Percentiles rank a stretch among this genome's conserved stretches.
phyloP scores from a whole-genome alignment of 2,797 vertebrate genomes.

The Triplophysa yarkandensis region DNA sequence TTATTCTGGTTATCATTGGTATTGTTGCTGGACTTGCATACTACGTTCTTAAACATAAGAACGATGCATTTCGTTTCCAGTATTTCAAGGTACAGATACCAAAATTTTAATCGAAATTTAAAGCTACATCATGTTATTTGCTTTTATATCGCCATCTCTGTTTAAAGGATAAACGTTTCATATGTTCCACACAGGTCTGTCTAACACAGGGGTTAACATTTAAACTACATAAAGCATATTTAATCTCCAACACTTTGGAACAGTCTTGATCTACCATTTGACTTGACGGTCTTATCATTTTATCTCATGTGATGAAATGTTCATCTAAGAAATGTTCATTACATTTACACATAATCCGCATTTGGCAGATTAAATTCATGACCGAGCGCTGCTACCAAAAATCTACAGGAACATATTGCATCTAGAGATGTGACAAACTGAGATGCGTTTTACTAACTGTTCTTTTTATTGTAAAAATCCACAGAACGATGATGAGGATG shows the following conservation, averaged over 20 bases:
- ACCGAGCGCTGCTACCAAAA: too few species aligned
- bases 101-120: neutral
- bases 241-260: neutral
- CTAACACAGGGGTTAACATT: neutral
- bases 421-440: too few species aligned
- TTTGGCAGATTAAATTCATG: too few species aligned
- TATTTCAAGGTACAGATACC: constrained; percentile 80
- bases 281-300: too few species aligned
- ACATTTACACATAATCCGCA: too few species aligned
- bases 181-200: too few species aligned
- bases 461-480: neutral
- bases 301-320: too few species aligned
- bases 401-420: too few species aligned
- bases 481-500: constrained; percentile 76
- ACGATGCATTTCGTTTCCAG: constrained; percentile 79
- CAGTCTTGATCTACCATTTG: too few species aligned
- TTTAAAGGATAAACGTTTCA: neutral
- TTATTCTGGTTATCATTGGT: constrained; percentile 63
- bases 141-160: neutral
- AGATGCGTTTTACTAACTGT: too few species aligned
- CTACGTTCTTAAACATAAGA: constrained; percentile 75
- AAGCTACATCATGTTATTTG: neutral
- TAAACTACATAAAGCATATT: neutral
- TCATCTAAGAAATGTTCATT: too few species aligned
- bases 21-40: constrained; percentile 69